Evolutionary conservation across 2,888 invertebrate genomes (phyloP).

Genomic region (Penaeus monodon): DNA sequence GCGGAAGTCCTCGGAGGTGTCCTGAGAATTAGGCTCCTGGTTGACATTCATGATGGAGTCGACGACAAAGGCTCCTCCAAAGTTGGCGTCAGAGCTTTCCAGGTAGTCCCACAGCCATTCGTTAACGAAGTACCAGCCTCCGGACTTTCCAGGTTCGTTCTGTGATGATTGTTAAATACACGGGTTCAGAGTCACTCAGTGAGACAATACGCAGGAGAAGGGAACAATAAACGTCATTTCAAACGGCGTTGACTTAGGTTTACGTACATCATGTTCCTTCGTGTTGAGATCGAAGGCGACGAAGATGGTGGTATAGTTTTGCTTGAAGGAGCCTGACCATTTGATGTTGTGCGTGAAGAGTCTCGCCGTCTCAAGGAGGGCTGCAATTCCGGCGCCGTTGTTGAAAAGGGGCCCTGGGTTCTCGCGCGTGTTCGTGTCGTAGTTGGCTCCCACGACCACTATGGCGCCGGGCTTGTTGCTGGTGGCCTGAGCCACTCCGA

Average conservation of each 20-base stretch:
- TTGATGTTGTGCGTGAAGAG: constrained; percentile 28
- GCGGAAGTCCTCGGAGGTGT: not conserved
- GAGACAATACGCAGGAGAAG: not conserved
- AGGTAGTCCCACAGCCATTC: constrained; percentile 42
- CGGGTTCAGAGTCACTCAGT: not conserved
- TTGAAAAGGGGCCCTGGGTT: constrained; percentile 20
- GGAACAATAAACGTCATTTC: not conserved
- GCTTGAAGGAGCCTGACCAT: constrained; percentile 14
- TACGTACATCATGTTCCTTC: constrained; percentile 35
- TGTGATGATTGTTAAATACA: not conserved
- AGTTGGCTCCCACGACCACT: constrained; percentile 55
- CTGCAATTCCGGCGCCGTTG: constrained; percentile 54
- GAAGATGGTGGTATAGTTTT: constrained; percentile 55
- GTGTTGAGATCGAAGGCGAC: constrained; percentile 61
- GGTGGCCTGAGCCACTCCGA: constrained; percentile 33
- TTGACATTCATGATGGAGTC: constrained; percentile 54
- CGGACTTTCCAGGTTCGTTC: constrained; percentile 21
- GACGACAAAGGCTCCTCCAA: constrained; percentile 46
- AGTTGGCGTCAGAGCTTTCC: constrained; percentile 8
- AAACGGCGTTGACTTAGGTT: no score
- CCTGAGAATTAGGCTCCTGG: constrained; percentile 15
- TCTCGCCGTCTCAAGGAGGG: constrained; percentile 40
- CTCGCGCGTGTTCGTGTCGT: constrained; percentile 32
- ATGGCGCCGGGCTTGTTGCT: constrained; percentile 25
- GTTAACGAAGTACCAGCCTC: constrained; percentile 31